Base-by-base conservation (phyloP, 2,797 vertebrate species). In the Rallus crepitans region DNA sequence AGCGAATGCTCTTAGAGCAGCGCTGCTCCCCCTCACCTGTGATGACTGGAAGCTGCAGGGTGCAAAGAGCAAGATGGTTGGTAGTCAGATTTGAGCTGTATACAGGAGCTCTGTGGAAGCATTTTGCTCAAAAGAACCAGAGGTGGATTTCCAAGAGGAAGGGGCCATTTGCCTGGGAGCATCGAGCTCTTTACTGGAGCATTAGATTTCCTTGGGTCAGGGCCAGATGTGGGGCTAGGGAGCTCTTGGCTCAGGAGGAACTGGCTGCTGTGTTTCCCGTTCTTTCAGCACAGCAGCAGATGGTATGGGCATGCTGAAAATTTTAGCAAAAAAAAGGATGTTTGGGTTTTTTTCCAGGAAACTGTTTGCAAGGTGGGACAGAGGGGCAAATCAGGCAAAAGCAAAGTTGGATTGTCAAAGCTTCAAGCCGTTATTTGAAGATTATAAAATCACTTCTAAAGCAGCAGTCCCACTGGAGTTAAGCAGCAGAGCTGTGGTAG, bases 391-490 rank as follows among this genome's bases (percentile, higher is more conserved):
- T 68, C 47, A 92, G 84, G 50, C 39, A 42, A 71, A 82, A 81
- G 55, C 47, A 82, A 47, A 91, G 76, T 56, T 6, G 4, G 65
- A 63, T 88, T 93, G 76, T 91, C 65, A 73, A 87, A 93, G 85
- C 81, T 90, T n/a, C 73, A 77, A 76, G 83, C 31, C 42, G 9
- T 63, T 87, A 82, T 84, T 90, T 76, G 90, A 66, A 80, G 90
- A 76, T 94, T 79, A 90, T 79, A 92, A 85, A 92, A 90, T 71
- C 27, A 35, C 40, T 83, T 61, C 33, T 68, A 39, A 76, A 65
- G 69, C 63, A 65, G 73, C 21, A 55, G 45, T 88, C 80, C 83
- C 42, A 17, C 12, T 85, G 80, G 83, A 90, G 23, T 76, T 82
- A 40, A n/a, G 40, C 80, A 86, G 86, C 42, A 72, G 42, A 93